Evolutionary conservation across 2,888 invertebrate species (phyloP).

Genomic region (Phengaris arion): DNA sequence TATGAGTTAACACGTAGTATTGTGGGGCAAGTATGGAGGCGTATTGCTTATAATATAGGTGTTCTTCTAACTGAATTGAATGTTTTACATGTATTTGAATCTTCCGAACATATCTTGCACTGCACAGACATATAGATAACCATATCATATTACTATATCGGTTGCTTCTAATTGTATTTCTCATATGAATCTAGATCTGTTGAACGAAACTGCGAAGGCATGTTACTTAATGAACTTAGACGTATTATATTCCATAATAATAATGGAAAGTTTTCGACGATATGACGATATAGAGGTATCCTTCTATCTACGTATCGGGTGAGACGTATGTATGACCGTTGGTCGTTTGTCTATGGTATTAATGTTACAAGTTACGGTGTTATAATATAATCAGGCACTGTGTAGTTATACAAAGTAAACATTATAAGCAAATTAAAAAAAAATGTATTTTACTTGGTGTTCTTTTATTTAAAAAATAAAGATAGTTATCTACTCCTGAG

Average conservation of each 20-base stretch:
- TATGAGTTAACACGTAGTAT: conserved; percentile 34
- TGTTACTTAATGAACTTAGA: conserved; percentile 20
- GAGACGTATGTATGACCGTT: conserved; percentile 12
- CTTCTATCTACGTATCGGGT: neutral
- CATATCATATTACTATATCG: conserved; percentile 37
- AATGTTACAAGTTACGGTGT: conserved; percentile 40
- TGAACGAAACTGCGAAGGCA: conserved; percentile 5
- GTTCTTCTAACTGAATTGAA: conserved; percentile 51
- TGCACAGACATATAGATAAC: conserved; percentile 37
- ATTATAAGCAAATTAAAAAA: conserved; percentile 64
- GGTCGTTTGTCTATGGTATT: conserved; percentile 36
- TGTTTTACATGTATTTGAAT: conserved; percentile 50
- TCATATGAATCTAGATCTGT: neutral
- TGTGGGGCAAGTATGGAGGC: conserved; percentile 35
- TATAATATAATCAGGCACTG: conserved; percentile 40
- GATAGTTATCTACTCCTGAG: conserved; percentile 75
- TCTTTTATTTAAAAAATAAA: conserved; percentile 74
- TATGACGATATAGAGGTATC: conserved; percentile 5
- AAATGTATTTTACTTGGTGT: conserved; percentile 74
- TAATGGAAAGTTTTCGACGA: conserved; percentile 18
- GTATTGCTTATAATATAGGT: conserved; percentile 50
- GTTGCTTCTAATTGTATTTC: conserved; percentile 27
- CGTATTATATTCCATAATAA: conserved; percentile 22
- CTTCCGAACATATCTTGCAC: conserved; percentile 58
- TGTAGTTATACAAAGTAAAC: conserved; percentile 56